Base-by-base conservation (phyloP, 2,888 invertebrate genomes). In the Patella ulyssiponensis region DNA sequence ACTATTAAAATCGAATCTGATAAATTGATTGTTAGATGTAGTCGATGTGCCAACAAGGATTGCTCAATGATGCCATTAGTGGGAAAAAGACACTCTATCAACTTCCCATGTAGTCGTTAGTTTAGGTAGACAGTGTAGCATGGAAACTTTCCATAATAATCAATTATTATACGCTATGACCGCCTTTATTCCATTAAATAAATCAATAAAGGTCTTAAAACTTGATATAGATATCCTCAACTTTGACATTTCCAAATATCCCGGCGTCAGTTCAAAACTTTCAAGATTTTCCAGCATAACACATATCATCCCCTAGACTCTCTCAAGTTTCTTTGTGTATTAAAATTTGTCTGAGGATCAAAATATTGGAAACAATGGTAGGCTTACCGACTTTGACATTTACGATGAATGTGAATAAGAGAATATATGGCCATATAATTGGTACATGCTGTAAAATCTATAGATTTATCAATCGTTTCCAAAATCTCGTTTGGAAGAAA, bases 11-110 rank as follows among this genome's bases (percentile, higher is more conserved):
- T 64, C 64, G 64, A 64, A 64, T 64, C 64, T 23, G 20, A 9
- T 23, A 64, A 64, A 64, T 64, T 64, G 64, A 64, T 64, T 23
- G 20, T 64, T 12, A 64, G 14, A 64, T 23, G 7, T 23, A 20
- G 44, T 44, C 44, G 44, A 44, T 44, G 44, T 23, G 23, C 23
- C 64, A 23, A n/a, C 20, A 64, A 20, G 20, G 23, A 23, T 64
- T 64, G 64, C 64, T 23, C 64, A 23, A 64, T 64, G 64, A 64
- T 64, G 64, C 64, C 64, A 64, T 64, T 64, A 64, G 64, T n/a
- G n/a, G n/a, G 20, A 64, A 64, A 64, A 64, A 64, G 64, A 64
- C 64, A 20, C 23, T 64, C 64, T 23, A 64, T 64, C 64, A 64
- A 64, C 7, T 64, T 15, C 15, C 20, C 64, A 15, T 64, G 23